Conservation (phyloP, 2,797 vertebrate genomes). For the Eulemur rubriventer region DNA sequence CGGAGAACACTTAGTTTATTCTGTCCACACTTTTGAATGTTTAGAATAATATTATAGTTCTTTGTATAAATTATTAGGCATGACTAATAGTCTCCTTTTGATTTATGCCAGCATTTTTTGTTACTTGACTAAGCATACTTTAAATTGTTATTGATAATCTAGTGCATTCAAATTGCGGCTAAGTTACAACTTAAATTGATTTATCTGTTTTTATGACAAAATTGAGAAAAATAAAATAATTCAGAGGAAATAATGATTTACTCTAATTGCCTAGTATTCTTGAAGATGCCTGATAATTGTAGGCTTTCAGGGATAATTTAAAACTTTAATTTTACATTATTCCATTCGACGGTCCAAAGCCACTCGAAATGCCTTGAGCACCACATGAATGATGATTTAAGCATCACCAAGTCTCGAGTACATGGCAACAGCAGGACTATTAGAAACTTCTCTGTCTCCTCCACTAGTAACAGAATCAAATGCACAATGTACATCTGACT, state of each 20-base stretch:
- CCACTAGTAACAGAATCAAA: neutral
- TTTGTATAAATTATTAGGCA: neutral
- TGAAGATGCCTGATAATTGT: conserved; percentile 18
- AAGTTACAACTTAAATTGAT: neutral
- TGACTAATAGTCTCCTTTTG: neutral
- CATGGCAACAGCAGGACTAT: neutral
- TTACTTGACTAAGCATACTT: neutral
- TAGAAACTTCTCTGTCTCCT: conserved; percentile 8
- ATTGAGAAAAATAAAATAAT: conserved; percentile 28
- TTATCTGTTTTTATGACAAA: neutral
- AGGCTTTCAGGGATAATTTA: conserved; percentile 38
- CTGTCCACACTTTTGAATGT: neutral
- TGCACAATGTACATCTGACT: neutral
- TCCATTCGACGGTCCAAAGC: neutral
- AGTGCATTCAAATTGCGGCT: neutral
- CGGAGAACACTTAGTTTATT: neutral
- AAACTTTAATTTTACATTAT: conserved; percentile 46
- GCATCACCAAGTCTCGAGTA: neutral
- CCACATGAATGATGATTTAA: conserved; percentile 15
- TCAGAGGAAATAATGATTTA: conserved; percentile 33
- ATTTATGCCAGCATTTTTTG: neutral
- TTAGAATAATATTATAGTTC: neutral
- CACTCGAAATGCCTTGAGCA: neutral
- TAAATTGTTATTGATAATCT: neutral
- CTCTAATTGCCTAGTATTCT: neutral